Base-by-base conservation (phyloP, 2,797 vertebrate genomes). In the Neoniphon sammara region DNA sequence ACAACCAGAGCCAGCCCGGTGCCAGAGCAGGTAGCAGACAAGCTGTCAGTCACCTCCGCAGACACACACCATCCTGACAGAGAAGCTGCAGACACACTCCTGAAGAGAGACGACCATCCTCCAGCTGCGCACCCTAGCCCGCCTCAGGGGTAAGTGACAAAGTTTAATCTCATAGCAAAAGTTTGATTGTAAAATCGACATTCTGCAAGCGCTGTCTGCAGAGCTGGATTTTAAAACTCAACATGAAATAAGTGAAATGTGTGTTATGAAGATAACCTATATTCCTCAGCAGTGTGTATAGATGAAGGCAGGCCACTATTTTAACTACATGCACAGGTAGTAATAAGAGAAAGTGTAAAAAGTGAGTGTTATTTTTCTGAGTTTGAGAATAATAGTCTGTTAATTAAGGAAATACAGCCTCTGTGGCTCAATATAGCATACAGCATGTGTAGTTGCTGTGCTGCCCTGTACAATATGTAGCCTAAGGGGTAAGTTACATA, bases 111-210 rank as follows among this genome's bases (percentile, higher is more conserved):
- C n/a, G 18, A 80, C 34, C 73, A 14, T 47, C 80, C 8, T 1
- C 30, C 55, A 34, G 77, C 66, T 44, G 21, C 18, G 8, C 63
- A 4, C 5, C 27, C 55, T 5, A 60, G 72, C 56, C 77, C 23
- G 69, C 56, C 53, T 17, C 59, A 59, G 52, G 62, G 90, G 91
- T 93, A 64, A 90, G 92, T 83, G 31, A 7, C 30, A 23, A 46
- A 21, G 17, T 58, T n/a, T 50, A 20, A 0, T 57, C 23, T 47
- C 21, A 14, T 3, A 47, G 23, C 30, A 11, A 25, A 46, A 23
- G 11, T 31, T 39, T 39, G 36, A 7, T 39, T 39, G 36, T 39
- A 12, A 39, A 39, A 39, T 11, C 8, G 2, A 7, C 36, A 39
- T 10, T 6, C 8, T 47, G 18, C 8, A 21, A 20, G 2, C 12